phyloP scores from a whole-genome alignment of 2,888 invertebrate species.

The Cryptocheilus praepositus region DNA sequence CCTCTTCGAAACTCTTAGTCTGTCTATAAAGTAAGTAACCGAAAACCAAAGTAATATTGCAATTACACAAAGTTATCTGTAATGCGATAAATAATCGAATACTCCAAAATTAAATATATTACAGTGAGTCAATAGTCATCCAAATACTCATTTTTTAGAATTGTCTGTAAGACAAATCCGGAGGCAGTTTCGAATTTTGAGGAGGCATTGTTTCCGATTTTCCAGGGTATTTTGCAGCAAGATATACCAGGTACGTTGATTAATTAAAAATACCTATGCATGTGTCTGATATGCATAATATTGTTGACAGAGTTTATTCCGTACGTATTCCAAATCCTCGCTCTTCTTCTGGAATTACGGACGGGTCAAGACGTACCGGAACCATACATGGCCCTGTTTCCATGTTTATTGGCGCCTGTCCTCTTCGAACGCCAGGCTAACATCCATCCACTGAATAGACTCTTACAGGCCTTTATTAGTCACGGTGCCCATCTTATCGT shows the following conservation, averaged over 20 bases:
- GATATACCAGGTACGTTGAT: slow-evolving; percentile 87
- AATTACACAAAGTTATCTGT: no score
- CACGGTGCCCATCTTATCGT: slow-evolving; percentile 84
- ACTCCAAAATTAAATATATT: no score
- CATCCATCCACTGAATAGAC: slow-evolving; percentile 93
- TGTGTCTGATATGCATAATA: no score
- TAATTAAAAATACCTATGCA: background rate
- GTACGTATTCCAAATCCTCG: slow-evolving; percentile 98
- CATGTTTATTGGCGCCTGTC: slow-evolving; percentile 91
- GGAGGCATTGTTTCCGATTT: slow-evolving; percentile 93
- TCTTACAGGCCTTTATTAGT: slow-evolving; percentile 90
- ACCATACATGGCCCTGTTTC: slow-evolving; percentile 92
- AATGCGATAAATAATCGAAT: no score
- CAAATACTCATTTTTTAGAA: slow-evolving; percentile 75
- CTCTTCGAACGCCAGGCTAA: slow-evolving; percentile 97
- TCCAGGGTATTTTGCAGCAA: slow-evolving; percentile 94
- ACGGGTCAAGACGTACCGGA: slow-evolving; percentile 81
- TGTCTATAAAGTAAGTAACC: slow-evolving; percentile 86
- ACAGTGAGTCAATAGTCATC: no score
- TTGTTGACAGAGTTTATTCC: slow-evolving; percentile 90
- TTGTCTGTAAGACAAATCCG: slow-evolving; percentile 89
- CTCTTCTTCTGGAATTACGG: slow-evolving; percentile 89
- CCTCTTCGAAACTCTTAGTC: slow-evolving; percentile 95
- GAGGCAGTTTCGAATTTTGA: slow-evolving; percentile 91
- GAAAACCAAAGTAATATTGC: background rate